These are phyloP conservation scores for Ectemnius cavifrons DNA, from an alignment of 2,888 invertebrate species.

Conservation along the genomic window DNA sequence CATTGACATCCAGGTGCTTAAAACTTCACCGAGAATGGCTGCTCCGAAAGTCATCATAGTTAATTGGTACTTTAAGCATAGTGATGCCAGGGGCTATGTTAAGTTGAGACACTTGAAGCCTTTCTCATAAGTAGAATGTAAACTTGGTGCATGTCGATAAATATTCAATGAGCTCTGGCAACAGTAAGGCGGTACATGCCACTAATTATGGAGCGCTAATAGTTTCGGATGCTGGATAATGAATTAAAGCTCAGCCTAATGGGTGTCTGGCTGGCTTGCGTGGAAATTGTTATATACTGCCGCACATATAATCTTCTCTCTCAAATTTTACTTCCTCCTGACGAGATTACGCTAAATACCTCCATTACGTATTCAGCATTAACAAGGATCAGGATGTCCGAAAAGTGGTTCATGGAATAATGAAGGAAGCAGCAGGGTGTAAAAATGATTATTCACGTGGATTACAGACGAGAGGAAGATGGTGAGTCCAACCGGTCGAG, in stretches of 20 bases:
- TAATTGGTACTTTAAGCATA: too few species aligned
- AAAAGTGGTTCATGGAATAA: too few species aligned
- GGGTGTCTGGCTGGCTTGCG: neutral
- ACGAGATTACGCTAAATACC: neutral
- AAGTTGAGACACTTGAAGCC: too few species aligned
- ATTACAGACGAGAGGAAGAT: slow-evolving; percentile 64
- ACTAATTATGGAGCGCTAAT: neutral
- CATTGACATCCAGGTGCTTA: too few species aligned
- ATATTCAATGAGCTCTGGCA: too few species aligned
- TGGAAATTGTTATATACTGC: neutral
- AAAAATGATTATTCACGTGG: slow-evolving; percentile 9
- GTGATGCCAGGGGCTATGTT: too few species aligned
- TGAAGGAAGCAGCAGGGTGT: too few species aligned
- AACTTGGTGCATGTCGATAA: too few species aligned
- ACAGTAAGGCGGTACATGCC: too few species aligned
- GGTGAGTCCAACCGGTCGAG: slow-evolving; percentile 65
- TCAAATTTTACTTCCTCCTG: neutral
- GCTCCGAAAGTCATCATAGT: too few species aligned
- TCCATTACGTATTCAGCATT: neutral
- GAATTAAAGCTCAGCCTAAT: neutral
- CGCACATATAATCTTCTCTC: neutral
- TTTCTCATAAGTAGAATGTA: too few species aligned
- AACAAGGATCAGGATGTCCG: neutral
- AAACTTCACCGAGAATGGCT: too few species aligned
- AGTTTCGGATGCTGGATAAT: neutral